A percentile compares a stretch with the other conserved stretches of the same genome.
Conservation (phyloP, 53 echinoderm and acorn worm genomes). For the Apostichopus leukothele region DNA sequence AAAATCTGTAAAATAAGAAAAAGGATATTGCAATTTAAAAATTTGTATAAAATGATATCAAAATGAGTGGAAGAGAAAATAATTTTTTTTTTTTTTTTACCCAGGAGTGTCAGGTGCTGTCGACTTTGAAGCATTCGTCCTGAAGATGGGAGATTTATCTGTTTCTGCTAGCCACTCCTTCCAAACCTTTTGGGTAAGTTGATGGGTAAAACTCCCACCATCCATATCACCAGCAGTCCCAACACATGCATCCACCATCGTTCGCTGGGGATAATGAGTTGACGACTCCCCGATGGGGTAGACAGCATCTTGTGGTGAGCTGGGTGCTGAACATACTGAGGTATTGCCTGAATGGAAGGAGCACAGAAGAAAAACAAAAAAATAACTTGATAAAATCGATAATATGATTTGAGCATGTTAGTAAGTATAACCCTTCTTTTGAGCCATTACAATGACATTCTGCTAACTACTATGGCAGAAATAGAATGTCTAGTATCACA, state of each 20-base stretch:
- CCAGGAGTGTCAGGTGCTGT: conserved; percentile 8
- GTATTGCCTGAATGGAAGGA: conserved; percentile 18
- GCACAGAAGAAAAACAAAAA: not conserved
- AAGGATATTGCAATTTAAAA: no score
- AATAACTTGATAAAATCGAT: not conserved
- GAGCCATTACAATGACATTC: no score
- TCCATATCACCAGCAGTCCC: conserved; percentile 53
- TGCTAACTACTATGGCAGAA: no score
- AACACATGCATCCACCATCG: conserved; percentile 57
- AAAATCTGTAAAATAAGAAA: no score
- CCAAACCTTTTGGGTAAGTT: conserved; percentile 53
- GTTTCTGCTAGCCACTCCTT: conserved; percentile 27
- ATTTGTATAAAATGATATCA: no score
- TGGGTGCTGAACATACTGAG: conserved; percentile 69
- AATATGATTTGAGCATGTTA: no score
- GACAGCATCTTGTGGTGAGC: conserved; percentile 83
- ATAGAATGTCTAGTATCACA: no score
- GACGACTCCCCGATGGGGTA: conserved; percentile 53
- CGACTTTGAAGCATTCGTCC: not conserved
- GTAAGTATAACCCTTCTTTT: no score
- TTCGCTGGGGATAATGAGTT: conserved; percentile 46
- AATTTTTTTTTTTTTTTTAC: not conserved
- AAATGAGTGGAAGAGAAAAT: no score
- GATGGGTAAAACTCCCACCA: conserved; percentile 39
- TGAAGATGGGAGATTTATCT: conserved; percentile 15